Base-by-base conservation (phyloP, 1,140 invertebrate species). In the Scaptomyza montana region DNA sequence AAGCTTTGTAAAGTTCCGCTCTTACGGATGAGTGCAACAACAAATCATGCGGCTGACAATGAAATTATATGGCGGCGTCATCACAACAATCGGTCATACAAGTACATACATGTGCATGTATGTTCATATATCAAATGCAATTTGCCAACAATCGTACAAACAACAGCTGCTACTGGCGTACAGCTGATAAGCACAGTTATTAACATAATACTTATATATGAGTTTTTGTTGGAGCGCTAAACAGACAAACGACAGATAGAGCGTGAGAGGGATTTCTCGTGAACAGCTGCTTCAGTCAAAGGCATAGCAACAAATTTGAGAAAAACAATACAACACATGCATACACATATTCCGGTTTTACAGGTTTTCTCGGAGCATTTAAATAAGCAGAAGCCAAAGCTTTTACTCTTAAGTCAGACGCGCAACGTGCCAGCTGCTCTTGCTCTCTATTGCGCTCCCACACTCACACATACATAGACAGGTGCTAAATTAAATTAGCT, bases 131-230 rank as follows among this genome's bases (percentile, higher is more conserved):
- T 16, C 64, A 67, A 65, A 62, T 63, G 66, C 63, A 36, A 12
- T 36, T 9, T 36, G 33, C 33, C 9, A 19, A 25, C 43, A 57
- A 75, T 71, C 54, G 53, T 33, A 36, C 10, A 36, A 68, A 49
- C 69, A 86, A 89, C 82, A 87, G 82, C 80, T 86, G 81, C 80
- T 80, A 45, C 63, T 49, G 50, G 60, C 61, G 45, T 54, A 36
- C 81, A 86, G 81, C 84, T 89, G 84, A 87, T 80, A 80, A 82
- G 76, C 84, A 77, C 68, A 68, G 67, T 82, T 87, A 76, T 72
- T 75, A 76, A 69, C 21, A 39, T 74, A 53, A 41, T 41, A 67
- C 39, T 59, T 53, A 46, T 55, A 43, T 56, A 30, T 57, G 39
- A 41, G 30, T 33, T 45, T n/a, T 33, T 10, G 43, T 53, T 3